Base-by-base conservation (phyloP, 2,797 vertebrate species). In the Lutjanus argentimaculatus region DNA sequence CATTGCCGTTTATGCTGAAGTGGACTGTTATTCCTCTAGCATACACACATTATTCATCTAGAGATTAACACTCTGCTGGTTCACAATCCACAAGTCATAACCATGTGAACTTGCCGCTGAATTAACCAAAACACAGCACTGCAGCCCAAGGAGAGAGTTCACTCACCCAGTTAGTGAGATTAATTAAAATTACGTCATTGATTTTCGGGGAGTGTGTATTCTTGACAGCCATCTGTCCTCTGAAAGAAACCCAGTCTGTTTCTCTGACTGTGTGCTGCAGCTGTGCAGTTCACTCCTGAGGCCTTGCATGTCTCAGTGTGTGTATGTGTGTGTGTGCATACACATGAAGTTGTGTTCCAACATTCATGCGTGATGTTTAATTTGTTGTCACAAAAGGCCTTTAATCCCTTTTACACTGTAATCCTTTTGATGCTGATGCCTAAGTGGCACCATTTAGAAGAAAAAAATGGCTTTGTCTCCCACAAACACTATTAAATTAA, bases 391-490 rank as follows among this genome's bases (percentile, higher is more conserved):
- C 83, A 80, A 83, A 82, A 85, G 75, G 52, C 80, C 56, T 84
- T 80, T 87, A 86, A 83, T 87, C 89, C 86, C 58, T 65, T 77
- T 88, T 53, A 55, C 15, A 16, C 73, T 64, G 7, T 89, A 91
- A 90, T 91, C 86, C 80, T 71, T 87, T 82, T 83, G 80, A 90
- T 91, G 85, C 51, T 59, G 68, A 58, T n/a, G 86, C 70, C 75
- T 85, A 82, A 88, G 88, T 88, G 82, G 77, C 68, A 55, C 53
- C 72, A 71, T 88, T 89, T 82, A 80, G 78, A 75, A 42, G 45
- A 79, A 67, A 86, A 77, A 74, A n/a, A 36, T 30, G 10, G 63
- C 83, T 88, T 90, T 88, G 80, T 89, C 76, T 79, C 62, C n/a
- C 30, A 70, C 70, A 82, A 85, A 82, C 77, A 77, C 85, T 42